Percentiles rank a stretch among this genome's conserved stretches.
Conservation (phyloP, 2,888 invertebrate genomes). For the Ochlodes sylvanus region DNA sequence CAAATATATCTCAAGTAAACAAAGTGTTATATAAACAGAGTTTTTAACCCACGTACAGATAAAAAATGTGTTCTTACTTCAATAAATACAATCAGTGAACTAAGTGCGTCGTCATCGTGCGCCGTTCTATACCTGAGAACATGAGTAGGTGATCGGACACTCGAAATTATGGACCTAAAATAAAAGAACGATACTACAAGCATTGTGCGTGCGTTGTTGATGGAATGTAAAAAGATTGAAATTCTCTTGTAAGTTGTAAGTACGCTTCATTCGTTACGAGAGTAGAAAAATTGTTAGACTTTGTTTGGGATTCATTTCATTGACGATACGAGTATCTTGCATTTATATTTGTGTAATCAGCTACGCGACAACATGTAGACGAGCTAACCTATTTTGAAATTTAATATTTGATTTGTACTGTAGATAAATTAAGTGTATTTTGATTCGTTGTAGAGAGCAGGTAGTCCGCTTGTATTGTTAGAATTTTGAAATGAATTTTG, state of each 20-base stretch:
- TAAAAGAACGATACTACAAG: slow-evolving; percentile 64
- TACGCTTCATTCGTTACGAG: slow-evolving; percentile 69
- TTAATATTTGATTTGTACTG: slow-evolving; percentile 37
- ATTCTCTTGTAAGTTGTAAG: slow-evolving; percentile 67
- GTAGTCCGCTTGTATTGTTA: slow-evolving; percentile 37
- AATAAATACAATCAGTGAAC: slow-evolving; percentile 16
- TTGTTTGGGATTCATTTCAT: slow-evolving; percentile 60
- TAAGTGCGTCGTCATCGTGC: slow-evolving; percentile 47
- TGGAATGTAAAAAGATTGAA: slow-evolving; percentile 69
- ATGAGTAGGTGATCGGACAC: slow-evolving; percentile 80
- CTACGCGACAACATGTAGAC: slow-evolving; percentile 19
- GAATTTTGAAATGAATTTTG: slow-evolving; percentile 25
- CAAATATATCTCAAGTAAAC: slow-evolving; percentile 29
- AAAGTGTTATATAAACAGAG: slow-evolving; percentile 53
- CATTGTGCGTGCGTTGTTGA: slow-evolving; percentile 78
- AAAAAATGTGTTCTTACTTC: slow-evolving; percentile 28
- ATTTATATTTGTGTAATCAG: slow-evolving; percentile 46
- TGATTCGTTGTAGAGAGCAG: slow-evolving; percentile 34
- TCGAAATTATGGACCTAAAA: slow-evolving; percentile 68
- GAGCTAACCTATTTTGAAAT: slow-evolving; percentile 32
- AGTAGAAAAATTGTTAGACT: slow-evolving; percentile 71
- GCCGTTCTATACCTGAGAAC: slow-evolving; percentile 62
- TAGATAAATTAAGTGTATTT: slow-evolving; percentile 31
- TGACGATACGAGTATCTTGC: slow-evolving; percentile 42
- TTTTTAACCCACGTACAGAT: slow-evolving; percentile 56